Evolutionary conservation across 2,888 invertebrate species (phyloP), one percentile per base, ranked within the genome.

Genomic region (Ichneumoninae sp.): DNA sequence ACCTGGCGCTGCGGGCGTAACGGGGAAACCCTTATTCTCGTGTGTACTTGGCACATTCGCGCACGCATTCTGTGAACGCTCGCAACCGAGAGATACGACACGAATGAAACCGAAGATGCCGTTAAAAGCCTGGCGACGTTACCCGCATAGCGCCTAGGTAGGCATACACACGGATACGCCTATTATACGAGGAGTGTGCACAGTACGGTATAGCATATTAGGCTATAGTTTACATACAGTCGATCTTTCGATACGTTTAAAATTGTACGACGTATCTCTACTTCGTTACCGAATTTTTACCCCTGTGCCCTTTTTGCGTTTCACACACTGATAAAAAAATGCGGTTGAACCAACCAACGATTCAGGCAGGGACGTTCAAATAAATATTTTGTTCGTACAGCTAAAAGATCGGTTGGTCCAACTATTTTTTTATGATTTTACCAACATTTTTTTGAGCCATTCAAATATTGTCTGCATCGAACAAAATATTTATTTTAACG

Each of bases 31-130:
- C 65, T 82, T 75, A 79, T 81, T 66, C 66, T 66, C 66, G 60
- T 71, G 40, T 57, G 44, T 44, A 76, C 70, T 71, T 60, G 44
- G 68, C 54, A 71, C 76, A 69, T 68, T 50, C 33, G 50, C 52
- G 47, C 54, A 70, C 74, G 76, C 80, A 71, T 86, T 85, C 83
- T 66, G 52, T 44, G 40, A 52, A 70, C 57, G 70, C 65, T 70
- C 65, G 33, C 63, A 54, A 40, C 65, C 60, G 47, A 50, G 40
- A 33, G 75, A 79, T 78, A 78, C 65, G 66, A 81, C 83, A 57
- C 71, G 79, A 88, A 86, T 86, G 88, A 89, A 89, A 89, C 87
- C 87, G 87, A 89, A 90, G 87, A 86, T 88, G 71, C 75, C 81
- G 88, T 88, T 91, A 89, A 91, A 91, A 91, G 90, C 90, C 80